Evolutionary conservation across 1,140 invertebrate genomes (phyloP).

Genomic region (Dermatophagoides farinae): DNA sequence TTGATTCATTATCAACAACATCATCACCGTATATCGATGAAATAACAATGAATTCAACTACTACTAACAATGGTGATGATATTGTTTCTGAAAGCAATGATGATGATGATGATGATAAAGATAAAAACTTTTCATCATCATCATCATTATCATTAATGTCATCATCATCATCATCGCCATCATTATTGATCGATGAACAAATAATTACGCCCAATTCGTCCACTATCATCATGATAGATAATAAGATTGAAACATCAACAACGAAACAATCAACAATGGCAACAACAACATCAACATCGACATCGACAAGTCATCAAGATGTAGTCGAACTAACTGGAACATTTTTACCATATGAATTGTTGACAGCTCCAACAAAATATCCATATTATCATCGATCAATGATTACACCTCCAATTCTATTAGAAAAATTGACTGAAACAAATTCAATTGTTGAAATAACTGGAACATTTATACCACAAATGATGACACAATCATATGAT

Average conservation of each 20-base stretch:
- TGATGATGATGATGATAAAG: no score
- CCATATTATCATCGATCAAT: not conserved
- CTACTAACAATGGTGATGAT: no score
- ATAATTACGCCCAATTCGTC: no score
- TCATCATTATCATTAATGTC: no score
- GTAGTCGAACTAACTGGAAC: conserved; percentile 5
- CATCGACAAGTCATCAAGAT: not conserved
- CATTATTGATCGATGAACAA: no score
- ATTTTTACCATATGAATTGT: conserved; percentile 1
- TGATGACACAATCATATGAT: not conserved
- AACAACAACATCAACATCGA: not conserved
- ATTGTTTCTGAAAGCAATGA: no score
- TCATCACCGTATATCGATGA: no score
- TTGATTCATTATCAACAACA: no score
- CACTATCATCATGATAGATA: no score
- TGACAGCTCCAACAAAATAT: not conserved
- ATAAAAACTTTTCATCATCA: no score
- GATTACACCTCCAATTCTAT: not conserved
- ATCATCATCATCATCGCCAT: no score
- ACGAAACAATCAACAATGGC: not conserved
- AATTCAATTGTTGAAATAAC: conserved; percentile 6
- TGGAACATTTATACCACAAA: conserved; percentile 5
- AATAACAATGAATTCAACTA: no score
- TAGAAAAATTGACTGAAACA: not conserved
- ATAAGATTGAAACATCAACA: not conserved